Percentiles rank a stretch among this genome's conserved stretches.
These are phyloP conservation scores for Anguilla anguilla DNA, from an alignment of 2,797 vertebrate genomes.

Conservation along the genomic window DNA sequence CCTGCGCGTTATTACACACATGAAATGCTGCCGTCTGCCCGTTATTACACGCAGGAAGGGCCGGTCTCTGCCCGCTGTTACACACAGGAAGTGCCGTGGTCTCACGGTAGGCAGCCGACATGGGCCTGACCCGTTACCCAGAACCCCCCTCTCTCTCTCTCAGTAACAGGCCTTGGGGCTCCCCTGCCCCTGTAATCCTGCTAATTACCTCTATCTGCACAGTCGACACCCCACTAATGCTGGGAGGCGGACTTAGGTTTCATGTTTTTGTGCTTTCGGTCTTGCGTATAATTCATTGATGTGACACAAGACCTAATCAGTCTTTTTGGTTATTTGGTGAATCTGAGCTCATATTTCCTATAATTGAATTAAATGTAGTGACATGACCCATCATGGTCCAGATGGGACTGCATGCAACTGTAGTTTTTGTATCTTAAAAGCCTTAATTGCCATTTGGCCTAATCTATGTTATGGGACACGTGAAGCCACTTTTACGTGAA, in stretches of 20 bases:
- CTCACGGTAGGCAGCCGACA: constrained; percentile 33
- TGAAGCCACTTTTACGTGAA: background rate
- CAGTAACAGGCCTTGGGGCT: constrained; percentile 2
- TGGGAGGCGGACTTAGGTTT: background rate
- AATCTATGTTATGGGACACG: background rate
- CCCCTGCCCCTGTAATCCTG: constrained; percentile 4
- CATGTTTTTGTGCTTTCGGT: background rate
- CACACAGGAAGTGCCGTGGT: background rate
- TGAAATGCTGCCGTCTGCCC: background rate
- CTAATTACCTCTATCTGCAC: constrained; percentile 28
- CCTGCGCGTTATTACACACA: background rate
- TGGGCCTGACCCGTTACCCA: constrained; percentile 41
- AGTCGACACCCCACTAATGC: background rate
- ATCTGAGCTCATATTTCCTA: no score
- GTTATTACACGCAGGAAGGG: background rate
- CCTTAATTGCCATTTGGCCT: background rate
- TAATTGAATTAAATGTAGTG: no score
- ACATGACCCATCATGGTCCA: no score
- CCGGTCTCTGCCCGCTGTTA: background rate
- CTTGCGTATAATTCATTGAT: background rate
- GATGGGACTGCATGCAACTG: no score
- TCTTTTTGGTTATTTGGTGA: background rate
- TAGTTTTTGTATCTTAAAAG: no score
- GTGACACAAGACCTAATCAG: background rate
- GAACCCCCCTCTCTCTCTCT: constrained; percentile 17